A percentile compares a stretch with the other conserved stretches of the same genome.
Conservation (phyloP, 2,888 invertebrate genomes). For the Bimastos eiseni region DNA sequence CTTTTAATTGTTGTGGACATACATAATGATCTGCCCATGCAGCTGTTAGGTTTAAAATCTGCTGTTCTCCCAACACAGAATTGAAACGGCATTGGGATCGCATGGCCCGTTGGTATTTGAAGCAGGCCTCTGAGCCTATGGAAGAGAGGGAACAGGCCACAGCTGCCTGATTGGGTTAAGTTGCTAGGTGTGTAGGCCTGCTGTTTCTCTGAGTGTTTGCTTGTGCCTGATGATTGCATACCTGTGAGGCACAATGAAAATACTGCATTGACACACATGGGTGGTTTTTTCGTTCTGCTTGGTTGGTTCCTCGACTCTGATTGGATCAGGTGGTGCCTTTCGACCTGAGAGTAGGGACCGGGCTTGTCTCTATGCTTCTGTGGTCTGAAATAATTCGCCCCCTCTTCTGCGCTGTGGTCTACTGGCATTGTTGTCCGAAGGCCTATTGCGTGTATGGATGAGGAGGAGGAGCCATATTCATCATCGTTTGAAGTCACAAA, state of each 20-base stretch:
- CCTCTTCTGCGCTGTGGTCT: neutral
- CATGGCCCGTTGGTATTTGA: neutral
- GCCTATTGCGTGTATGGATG: neutral
- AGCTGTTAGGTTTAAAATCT: neutral
- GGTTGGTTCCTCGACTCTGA: neutral
- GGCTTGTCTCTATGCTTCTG: neutral
- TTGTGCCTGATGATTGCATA: neutral
- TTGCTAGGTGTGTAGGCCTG: neutral
- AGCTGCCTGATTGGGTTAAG: neutral
- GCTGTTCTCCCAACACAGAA: neutral
- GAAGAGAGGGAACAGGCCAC: neutral
- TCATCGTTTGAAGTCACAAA: neutral
- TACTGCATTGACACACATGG: neutral
- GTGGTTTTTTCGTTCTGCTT: neutral
- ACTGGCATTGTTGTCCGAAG: too few species aligned
- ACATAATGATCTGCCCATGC: too few species aligned
- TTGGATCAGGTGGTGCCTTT: conserved; percentile 5
- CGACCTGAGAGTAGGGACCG: neutral
- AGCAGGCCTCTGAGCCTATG: neutral
- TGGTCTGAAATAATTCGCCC: neutral
- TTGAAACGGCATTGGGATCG: neutral
- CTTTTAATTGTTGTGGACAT: too few species aligned
- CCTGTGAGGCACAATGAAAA: conserved; percentile 13
- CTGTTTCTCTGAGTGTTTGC: neutral
- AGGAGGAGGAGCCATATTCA: neutral